Percentiles rank a stretch among this genome's conserved stretches.
Conservation (phyloP, 2,888 invertebrate genomes). For the Perizoma affinitatum region DNA sequence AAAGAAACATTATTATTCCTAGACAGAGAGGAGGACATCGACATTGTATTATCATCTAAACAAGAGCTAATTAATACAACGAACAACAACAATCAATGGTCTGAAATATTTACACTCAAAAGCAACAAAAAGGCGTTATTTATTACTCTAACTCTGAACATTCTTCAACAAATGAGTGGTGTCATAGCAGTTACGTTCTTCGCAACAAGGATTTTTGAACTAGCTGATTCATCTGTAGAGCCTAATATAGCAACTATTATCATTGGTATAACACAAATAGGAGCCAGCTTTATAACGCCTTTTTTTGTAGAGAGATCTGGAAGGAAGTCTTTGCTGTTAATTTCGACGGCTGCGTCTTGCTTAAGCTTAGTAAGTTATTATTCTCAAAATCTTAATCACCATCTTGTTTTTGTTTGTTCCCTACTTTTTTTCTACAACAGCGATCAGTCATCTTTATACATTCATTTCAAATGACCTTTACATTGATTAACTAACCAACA, state of each 20-base stretch:
- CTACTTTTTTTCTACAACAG: too few species aligned
- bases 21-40: slow-evolving; percentile 52
- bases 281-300: slow-evolving; percentile 50
- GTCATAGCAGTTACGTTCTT: slow-evolving; percentile 51
- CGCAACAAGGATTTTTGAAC: slow-evolving; percentile 52
- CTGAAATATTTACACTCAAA: slow-evolving; percentile 49
- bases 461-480: too few species aligned
- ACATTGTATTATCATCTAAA: slow-evolving; percentile 42
- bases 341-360: slow-evolving; percentile 50
- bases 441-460: too few species aligned
- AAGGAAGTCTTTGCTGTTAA: slow-evolving; percentile 50
- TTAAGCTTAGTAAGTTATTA: slow-evolving; percentile 54
- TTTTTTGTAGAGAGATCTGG: slow-evolving; percentile 57
- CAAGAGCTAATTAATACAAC: slow-evolving; percentile 30
- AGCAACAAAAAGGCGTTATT: slow-evolving; percentile 54
- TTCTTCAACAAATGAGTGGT: slow-evolving; percentile 56
- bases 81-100: slow-evolving; percentile 41
- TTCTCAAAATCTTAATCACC: too few species aligned
- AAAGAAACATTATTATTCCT: slow-evolving; percentile 44
- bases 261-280: slow-evolving; percentile 52
- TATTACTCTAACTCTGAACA: slow-evolving; percentile 47
- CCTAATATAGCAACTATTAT: slow-evolving; percentile 57
- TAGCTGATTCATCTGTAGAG: slow-evolving; percentile 51
- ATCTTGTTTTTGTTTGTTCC: too few species aligned
- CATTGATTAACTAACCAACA: too few species aligned